Evolutionary conservation across 2,888 invertebrate species (phyloP), one percentile per base, ranked within the genome.

Genomic region (Amphipyra berbera): DNA sequence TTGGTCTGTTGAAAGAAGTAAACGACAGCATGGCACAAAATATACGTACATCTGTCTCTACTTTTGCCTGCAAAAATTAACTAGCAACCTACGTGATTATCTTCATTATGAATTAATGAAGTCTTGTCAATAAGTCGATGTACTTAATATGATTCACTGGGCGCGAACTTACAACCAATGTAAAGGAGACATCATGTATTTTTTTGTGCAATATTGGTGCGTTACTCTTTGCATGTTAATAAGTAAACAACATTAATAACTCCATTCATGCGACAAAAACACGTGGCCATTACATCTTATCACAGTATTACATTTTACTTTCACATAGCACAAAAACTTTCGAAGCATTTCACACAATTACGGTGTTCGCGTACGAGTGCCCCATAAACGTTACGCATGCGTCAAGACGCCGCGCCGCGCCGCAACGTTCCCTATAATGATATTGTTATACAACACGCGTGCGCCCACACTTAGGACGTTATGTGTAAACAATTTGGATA

Each of bases 361-460:
- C n/a, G 5, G 8, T 47, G 37, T 56, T 48, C 13, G 42, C 14
- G 6, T 33, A 55, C 21, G 33, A 40, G 9, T 38, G 38, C 21
- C 49, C 38, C 10, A 49, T 49, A 49, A 57, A 52, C 9, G 15
- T 38, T 45, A 7, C 30, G 30, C 30, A 30, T 30, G 4, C 46
- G 37, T 21, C 12, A 15, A 53, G 37, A 48, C n/a, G 38, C 9
- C 12, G 10, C n/a, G 38, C 9, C 12, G 10, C 14, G 15, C 30
- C 15, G 12, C 12, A 49, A 41, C 41, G 45, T 27, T 58, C 10
- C 35, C 13, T 56, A 38, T 55, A 66, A 60, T 61, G 27, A 67
- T 52, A 53, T 67, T 61, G 58, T 35, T 68, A 72, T 61, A 75
- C 65, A 76, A 9, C 27, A 37, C 61, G 60, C 70, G 66, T 78